phyloP scores from a whole-genome alignment of 2,113 vertebrate species.

The Meriones unguiculatus region DNA sequence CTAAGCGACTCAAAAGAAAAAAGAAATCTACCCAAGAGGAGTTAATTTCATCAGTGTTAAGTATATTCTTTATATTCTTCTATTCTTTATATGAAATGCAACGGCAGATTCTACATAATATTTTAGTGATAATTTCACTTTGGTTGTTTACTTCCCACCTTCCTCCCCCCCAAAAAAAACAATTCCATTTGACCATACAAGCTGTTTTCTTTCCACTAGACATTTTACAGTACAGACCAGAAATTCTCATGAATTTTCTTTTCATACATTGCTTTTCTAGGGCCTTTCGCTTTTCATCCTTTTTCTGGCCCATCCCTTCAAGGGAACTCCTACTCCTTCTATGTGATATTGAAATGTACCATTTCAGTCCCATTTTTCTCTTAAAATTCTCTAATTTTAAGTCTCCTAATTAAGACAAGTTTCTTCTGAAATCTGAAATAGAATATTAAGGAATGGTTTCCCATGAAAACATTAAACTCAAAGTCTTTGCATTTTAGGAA shows the following conservation, averaged over 20 bases:
- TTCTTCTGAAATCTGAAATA: not conserved
- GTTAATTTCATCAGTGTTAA: not conserved
- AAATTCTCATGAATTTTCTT: not conserved
- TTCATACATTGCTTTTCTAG: accelerated
- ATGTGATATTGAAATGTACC: not conserved
- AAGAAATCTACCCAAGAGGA: not conserved
- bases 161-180: not conserved
- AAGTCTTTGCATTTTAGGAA: not conserved
- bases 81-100: not conserved
- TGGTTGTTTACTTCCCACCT: accelerated
- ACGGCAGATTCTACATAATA: not conserved
- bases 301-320: not conserved
- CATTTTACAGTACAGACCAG: not conserved
- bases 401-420: not conserved
- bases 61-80: not conserved
- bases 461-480: not conserved
- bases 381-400: not conserved
- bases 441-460: not conserved
- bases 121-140: not conserved
- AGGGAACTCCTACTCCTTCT: not conserved
- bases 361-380: not conserved
- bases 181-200: not conserved
- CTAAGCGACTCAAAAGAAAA: not conserved
- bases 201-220: not conserved
- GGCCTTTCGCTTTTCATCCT: not conserved